Evolutionary conservation across 2,797 vertebrate species (phyloP), one percentile per base, ranked within the genome.

Genomic region (Bovichtus variegatus): DNA sequence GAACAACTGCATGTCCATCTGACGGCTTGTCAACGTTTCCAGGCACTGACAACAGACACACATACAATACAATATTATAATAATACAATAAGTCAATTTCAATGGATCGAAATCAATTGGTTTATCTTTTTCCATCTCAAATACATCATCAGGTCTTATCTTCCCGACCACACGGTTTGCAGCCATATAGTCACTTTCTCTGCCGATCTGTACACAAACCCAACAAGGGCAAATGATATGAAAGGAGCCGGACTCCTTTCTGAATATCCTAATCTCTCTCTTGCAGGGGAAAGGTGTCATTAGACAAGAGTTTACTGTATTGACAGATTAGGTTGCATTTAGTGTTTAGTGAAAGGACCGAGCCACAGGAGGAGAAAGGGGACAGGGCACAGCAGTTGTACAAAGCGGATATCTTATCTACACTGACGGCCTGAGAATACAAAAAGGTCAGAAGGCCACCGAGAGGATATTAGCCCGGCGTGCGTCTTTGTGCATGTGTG

Each of bases 1-100:
- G 62, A 98, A 99, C 84, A 95, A 91, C 94, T 99, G 97, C 91
- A 99, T 97, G 67, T 99, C 98, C 69, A 92, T 96, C 94, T 99
- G 97, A 40, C 97, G 96, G 74, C 93, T 95, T 9, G 88, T 96
- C 69, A 99, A 91, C 0, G 96, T 94, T 82, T 96, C 95, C 87
- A 95, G 80, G 81, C 91, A 95, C 95, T 95, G 81, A 44, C 2
- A 25, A 84, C 25, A 83, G 4, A 80, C 31, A 85, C 36, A 61
- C 25, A 59, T 4, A 43, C 19, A n/a, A 23, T 41, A 43, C 19
- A 57, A 44, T 43, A 27, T 25, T 12, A 25, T 3, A 59, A 27
- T 23, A 10, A 25, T 18, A 57, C 1, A 47, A 46, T 13, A 21
- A 50, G 23, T 40, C 16, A 10, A 31, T 49, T 6, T 62, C 19